Conservation (phyloP, 2,888 invertebrate species). For the Microplitis manilae region DNA sequence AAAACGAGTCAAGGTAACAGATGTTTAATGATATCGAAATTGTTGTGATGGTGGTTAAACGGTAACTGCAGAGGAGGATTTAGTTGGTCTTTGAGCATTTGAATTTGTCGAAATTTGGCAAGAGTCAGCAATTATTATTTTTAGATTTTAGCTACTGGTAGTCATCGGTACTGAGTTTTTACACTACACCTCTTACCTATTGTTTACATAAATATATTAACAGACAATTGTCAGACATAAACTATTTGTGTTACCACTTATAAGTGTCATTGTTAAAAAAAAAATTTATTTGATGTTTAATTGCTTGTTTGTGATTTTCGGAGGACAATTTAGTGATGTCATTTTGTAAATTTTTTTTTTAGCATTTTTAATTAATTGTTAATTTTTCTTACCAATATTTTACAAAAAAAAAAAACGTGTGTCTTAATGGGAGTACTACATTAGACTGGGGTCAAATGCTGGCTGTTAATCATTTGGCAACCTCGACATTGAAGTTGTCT, state of each 20-base stretch:
- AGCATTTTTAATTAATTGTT: neutral
- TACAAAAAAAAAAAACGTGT: slow-evolving; percentile 8
- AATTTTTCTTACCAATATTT: slow-evolving; percentile 6
- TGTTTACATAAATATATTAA: slow-evolving; percentile 48
- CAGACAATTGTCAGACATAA: neutral
- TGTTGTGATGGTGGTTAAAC: slow-evolving; percentile 14
- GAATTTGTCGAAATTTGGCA: slow-evolving; percentile 69
- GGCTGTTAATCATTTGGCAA: slow-evolving; percentile 33
- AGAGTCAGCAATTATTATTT: slow-evolving; percentile 62
- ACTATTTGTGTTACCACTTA: neutral
- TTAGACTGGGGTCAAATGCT: slow-evolving; percentile 29
- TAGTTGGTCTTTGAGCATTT: slow-evolving; percentile 46
- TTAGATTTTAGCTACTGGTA: slow-evolving; percentile 58
- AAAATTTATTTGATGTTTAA: neutral
- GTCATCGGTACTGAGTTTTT: slow-evolving; percentile 37
- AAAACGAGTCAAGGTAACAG: neutral
- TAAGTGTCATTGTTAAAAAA: slow-evolving; percentile 1
- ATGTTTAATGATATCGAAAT: slow-evolving; percentile 9
- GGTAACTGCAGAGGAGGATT: slow-evolving; percentile 25
- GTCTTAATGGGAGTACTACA: slow-evolving; percentile 19
- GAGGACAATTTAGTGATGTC: too few species aligned
- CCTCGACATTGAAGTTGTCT: slow-evolving; percentile 23
- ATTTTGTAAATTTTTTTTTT: too few species aligned
- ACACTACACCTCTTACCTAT: slow-evolving; percentile 45
- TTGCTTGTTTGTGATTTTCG: neutral